Conservation (phyloP, 1,140 invertebrate species). For the Platyscapa corneri region DNA sequence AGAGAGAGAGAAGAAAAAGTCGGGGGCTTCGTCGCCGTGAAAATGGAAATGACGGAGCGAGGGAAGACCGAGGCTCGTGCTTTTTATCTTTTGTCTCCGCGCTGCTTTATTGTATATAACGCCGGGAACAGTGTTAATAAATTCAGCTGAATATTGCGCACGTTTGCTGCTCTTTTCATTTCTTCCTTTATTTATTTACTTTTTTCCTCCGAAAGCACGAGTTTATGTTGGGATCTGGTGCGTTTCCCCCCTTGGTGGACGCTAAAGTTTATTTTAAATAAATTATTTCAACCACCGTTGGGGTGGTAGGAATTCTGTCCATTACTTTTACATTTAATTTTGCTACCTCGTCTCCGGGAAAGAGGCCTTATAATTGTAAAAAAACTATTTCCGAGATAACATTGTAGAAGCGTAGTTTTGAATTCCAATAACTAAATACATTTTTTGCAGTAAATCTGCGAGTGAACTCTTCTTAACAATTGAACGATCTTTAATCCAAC, state of each 20-base stretch:
- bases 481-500: too few relatives aligned
- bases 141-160: slow-evolving; percentile 20
- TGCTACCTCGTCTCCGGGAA: not conserved
- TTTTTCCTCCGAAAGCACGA: slow-evolving; percentile 37
- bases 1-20: not conserved
- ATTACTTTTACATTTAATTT: not conserved
- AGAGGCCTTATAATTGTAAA: not conserved
- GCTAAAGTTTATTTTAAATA: slow-evolving; percentile 15
- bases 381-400: not conserved
- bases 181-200: slow-evolving; percentile 18
- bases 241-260: not conserved
- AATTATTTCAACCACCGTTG: not conserved
- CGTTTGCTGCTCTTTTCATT: not conserved
- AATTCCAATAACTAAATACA: not conserved
- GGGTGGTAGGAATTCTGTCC: not conserved
- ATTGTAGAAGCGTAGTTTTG: not conserved
- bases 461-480: not conserved
- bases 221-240: not conserved
- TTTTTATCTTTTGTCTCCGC: slow-evolving; percentile 21
- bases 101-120: slow-evolving; percentile 18
- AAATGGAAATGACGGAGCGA: slow-evolving; percentile 34
- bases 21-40: not conserved
- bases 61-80: too few relatives aligned
- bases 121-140: slow-evolving; percentile 1
- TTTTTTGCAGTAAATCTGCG: not conserved